A percentile compares a stretch with the other conserved stretches of the same genome.
These are phyloP conservation scores for Sciaenops ocellatus DNA, from an alignment of 2,797 vertebrate species.

Conservation along the genomic window DNA sequence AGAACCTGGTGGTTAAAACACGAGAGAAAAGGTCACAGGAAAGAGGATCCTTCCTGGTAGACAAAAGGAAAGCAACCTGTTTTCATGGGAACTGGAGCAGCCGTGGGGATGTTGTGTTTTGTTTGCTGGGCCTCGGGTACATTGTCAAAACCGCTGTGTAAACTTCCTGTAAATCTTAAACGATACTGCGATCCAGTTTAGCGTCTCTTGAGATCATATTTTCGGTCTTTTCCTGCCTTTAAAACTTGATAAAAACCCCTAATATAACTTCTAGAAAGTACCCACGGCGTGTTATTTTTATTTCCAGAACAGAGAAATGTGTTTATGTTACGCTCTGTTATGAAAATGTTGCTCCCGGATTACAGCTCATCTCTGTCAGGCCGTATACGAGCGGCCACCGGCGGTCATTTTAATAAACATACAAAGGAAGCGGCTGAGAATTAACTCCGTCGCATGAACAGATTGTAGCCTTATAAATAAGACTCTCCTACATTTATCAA, in stretches of 20 bases:
- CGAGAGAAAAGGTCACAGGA: slow-evolving; percentile 60
- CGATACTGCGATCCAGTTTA: background rate
- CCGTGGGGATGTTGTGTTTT: slow-evolving; percentile 31
- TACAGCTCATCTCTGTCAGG: slow-evolving; percentile 31
- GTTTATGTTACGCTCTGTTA: slow-evolving; percentile 35
- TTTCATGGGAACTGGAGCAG: slow-evolving; percentile 67
- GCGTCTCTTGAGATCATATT: background rate
- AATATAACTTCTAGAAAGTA: background rate
- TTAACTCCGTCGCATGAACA: slow-evolving; percentile 56
- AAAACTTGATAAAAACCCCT: background rate
- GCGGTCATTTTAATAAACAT: slow-evolving; percentile 46
- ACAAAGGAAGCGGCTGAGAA: slow-evolving; percentile 30
- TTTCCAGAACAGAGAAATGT: slow-evolving; percentile 16
- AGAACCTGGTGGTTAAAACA: slow-evolving; percentile 44
- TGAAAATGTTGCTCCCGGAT: slow-evolving; percentile 59
- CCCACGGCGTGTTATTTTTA: background rate
- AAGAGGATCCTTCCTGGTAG: slow-evolving; percentile 57
- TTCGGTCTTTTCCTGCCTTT: background rate
- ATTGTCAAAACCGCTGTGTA: slow-evolving; percentile 28
- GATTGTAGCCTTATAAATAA: slow-evolving; percentile 74
- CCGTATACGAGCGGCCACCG: slow-evolving; percentile 11
- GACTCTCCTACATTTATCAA: slow-evolving; percentile 67
- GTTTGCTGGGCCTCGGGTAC: slow-evolving; percentile 3
- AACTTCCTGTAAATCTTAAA: slow-evolving; percentile 43
- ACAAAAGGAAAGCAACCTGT: slow-evolving; percentile 48